These are phyloP conservation scores for Timema podura DNA, from an alignment of 2,888 invertebrate species.

Conservation along the genomic window DNA sequence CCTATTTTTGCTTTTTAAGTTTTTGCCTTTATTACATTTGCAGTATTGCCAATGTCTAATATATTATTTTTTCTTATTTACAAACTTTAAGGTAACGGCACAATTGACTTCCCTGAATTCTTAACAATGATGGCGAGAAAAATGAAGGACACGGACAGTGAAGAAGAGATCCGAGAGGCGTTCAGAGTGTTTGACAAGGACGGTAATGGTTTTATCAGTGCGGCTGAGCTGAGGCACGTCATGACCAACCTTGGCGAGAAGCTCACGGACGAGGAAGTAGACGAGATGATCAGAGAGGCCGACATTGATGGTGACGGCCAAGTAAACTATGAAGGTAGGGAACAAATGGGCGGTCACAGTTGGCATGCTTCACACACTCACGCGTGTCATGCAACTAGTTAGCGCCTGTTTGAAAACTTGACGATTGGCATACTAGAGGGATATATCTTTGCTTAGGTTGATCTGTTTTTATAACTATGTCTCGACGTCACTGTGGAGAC, in stretches of 20 bases:
- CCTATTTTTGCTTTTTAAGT: not conserved
- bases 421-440: no score
- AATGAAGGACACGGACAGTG: slow-evolving; percentile 99
- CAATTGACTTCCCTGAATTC: slow-evolving; percentile 99
- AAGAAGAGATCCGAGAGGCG: slow-evolving; percentile 98
- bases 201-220: slow-evolving; percentile 98
- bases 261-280: slow-evolving; percentile 98
- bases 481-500: no score
- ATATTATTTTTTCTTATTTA: slow-evolving; percentile 13
- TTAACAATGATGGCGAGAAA: slow-evolving; percentile 99
- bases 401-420: no score
- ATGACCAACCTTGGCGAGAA: slow-evolving; percentile 99
- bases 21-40: not conserved
- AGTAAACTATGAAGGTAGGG: slow-evolving; percentile 92
- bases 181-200: slow-evolving; percentile 99
- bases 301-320: slow-evolving; percentile 99
- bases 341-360: no score
- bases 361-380: slow-evolving; percentile 4
- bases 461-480: no score
- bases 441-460: no score
- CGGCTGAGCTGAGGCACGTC: slow-evolving; percentile 96
- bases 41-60: slow-evolving; percentile 14
- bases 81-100: slow-evolving; percentile 95
- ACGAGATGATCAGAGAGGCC: slow-evolving; percentile 99
- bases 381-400: no score